Conservation (phyloP, 2,888 invertebrate genomes). For the Graphium colonna region DNA sequence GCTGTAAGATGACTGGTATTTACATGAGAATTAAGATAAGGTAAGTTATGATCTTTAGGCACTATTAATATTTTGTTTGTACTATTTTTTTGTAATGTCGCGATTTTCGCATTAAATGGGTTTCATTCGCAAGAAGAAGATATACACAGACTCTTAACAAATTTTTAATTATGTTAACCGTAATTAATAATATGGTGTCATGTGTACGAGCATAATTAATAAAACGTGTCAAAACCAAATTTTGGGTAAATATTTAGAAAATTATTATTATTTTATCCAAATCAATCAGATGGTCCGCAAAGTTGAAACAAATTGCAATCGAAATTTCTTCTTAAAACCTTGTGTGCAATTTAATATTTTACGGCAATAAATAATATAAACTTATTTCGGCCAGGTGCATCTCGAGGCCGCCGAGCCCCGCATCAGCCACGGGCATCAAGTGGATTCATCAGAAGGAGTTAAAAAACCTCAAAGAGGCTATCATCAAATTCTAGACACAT, state of each 20-base stretch:
- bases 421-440: slow-evolving; percentile 70
- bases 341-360: not conserved
- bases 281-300: not conserved
- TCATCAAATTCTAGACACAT: slow-evolving; percentile 14
- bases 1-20: no score
- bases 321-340: not conserved
- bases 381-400: slow-evolving; percentile 44
- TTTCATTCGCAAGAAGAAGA: no score
- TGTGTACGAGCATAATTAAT: no score
- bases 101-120: not conserved
- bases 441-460: slow-evolving; percentile 64
- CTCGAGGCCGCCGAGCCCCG: slow-evolving; percentile 57
- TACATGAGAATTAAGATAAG: no score
- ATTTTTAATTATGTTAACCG: no score
- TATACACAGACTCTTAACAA: no score
- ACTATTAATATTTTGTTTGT: no score
- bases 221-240: no score
- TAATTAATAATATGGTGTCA: no score
- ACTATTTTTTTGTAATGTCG: not conserved
- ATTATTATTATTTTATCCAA: not conserved
- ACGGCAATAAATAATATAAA: not conserved
- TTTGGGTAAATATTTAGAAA: not conserved
- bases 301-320: not conserved
- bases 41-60: no score
- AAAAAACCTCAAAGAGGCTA: slow-evolving; percentile 38